Conservation (phyloP, 2,888 invertebrate genomes). For the Euzophera pinguis region DNA sequence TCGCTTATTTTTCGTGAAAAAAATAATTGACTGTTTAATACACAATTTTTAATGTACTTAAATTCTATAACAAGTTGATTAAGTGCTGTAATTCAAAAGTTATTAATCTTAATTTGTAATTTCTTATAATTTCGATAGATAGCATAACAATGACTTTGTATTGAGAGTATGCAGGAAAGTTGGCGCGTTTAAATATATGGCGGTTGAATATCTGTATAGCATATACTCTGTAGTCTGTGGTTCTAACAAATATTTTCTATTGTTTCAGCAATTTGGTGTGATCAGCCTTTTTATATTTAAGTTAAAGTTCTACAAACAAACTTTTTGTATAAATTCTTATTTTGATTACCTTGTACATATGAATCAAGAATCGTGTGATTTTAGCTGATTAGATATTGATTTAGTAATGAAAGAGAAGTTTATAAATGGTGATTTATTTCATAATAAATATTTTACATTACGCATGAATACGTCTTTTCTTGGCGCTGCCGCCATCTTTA, state of each 20-base stretch:
- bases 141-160: too few species aligned
- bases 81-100: too few species aligned
- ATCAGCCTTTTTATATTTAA: not conserved
- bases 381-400: slow-evolving; percentile 28
- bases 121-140: too few species aligned
- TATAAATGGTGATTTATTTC: slow-evolving; percentile 37
- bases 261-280: slow-evolving; percentile 1
- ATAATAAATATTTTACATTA: slow-evolving; percentile 33
- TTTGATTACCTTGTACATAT: slow-evolving; percentile 11
- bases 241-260: not conserved
- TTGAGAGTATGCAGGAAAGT: too few species aligned
- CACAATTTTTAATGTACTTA: too few species aligned
- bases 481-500: slow-evolving; percentile 34
- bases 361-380: slow-evolving; percentile 26
- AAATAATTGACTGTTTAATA: too few species aligned
- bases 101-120: too few species aligned
- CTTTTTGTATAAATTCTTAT: slow-evolving; percentile 11
- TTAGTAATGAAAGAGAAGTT: slow-evolving; percentile 28
- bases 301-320: slow-evolving; percentile 7
- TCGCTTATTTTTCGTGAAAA: too few species aligned
- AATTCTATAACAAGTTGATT: too few species aligned
- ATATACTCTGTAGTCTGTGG: too few species aligned
- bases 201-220: too few species aligned
- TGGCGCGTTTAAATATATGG: too few species aligned
- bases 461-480: slow-evolving; percentile 52